Percentiles rank a stretch among this genome's conserved stretches.
Conservation (phyloP, 1,140 invertebrate species). For the Trigoniulus corallinus region DNA sequence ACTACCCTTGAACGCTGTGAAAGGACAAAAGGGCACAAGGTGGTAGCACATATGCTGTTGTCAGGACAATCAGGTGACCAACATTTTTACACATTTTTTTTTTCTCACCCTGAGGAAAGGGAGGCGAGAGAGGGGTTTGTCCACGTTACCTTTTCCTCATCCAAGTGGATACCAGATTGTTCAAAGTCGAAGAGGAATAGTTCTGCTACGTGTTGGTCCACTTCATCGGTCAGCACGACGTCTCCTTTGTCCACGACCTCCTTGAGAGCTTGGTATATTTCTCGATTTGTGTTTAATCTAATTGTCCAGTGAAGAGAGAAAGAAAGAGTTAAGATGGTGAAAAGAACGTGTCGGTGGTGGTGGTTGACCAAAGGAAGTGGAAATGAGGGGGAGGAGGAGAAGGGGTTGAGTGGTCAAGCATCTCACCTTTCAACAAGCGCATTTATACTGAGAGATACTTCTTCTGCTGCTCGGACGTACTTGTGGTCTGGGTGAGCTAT, state of each 20-base stretch:
- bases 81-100: too few species aligned
- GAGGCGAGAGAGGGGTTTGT: too few species aligned
- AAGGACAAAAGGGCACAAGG: too few species aligned
- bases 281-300: slow-evolving; percentile 74
- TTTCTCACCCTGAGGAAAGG: too few species aligned
- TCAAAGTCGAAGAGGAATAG: slow-evolving; percentile 94
- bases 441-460: slow-evolving; percentile 26
- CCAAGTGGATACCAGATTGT: slow-evolving; percentile 85
- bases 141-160: slow-evolving; percentile 41
- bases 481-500: slow-evolving; percentile 64
- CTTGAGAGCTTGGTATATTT: slow-evolving; percentile 58
- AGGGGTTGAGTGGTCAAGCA: not conserved
- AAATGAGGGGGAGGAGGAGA: too few species aligned
- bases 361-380: too few species aligned
- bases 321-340: not conserved
- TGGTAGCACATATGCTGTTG: too few species aligned
- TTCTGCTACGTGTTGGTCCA: slow-evolving; percentile 69
- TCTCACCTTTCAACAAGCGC: slow-evolving; percentile 65
- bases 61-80: too few species aligned
- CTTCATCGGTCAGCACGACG: slow-evolving; percentile 40
- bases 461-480: slow-evolving; percentile 54
- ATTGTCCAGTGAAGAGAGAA: slow-evolving; percentile 13
- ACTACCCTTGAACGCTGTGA: slow-evolving; percentile 65
- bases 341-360: too few species aligned
- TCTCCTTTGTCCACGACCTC: slow-evolving; percentile 53